Percentiles rank a stretch among this genome's conserved stretches.
These are phyloP conservation scores for Galendromus occidentalis DNA, from an alignment of 1,140 invertebrate genomes.

Conservation along the genomic window DNA sequence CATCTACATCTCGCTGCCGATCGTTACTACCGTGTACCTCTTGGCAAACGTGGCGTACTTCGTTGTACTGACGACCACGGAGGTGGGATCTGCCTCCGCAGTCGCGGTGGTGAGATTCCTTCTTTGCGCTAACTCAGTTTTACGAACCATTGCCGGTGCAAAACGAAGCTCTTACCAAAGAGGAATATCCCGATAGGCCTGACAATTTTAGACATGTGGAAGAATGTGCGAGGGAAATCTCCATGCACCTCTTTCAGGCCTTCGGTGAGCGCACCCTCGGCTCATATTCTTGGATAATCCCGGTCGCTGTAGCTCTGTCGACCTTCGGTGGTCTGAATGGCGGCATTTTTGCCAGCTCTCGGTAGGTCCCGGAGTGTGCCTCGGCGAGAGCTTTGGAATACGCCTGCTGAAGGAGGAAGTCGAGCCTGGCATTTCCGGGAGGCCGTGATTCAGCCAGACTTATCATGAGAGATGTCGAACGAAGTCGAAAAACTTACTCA, in stretches of 20 bases:
- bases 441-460: no score
- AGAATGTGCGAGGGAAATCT: neutral
- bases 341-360: conserved; percentile 68
- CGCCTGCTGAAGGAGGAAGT: no score
- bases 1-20: conserved; percentile 69
- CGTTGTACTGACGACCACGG: conserved; percentile 57
- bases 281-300: conserved; percentile 51
- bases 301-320: conserved; percentile 60
- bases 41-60: conserved; percentile 78
- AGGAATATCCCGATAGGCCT: no score
- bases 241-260: conserved; percentile 34
- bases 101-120: conserved; percentile 67
- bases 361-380: conserved; percentile 29
- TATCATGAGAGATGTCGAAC: no score
- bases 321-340: conserved; percentile 67
- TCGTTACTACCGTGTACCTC: conserved; percentile 73
- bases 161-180: no score
- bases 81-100: conserved; percentile 60
- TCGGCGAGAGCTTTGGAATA: no score
- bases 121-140: no score
- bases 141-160: no score
- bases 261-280: conserved; percentile 55
- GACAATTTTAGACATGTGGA: no score
- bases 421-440: no score
- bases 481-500: no score